Evolutionary conservation across 2,113 vertebrate species (phyloP).

Genomic region (Ciconia stormi): DNA sequence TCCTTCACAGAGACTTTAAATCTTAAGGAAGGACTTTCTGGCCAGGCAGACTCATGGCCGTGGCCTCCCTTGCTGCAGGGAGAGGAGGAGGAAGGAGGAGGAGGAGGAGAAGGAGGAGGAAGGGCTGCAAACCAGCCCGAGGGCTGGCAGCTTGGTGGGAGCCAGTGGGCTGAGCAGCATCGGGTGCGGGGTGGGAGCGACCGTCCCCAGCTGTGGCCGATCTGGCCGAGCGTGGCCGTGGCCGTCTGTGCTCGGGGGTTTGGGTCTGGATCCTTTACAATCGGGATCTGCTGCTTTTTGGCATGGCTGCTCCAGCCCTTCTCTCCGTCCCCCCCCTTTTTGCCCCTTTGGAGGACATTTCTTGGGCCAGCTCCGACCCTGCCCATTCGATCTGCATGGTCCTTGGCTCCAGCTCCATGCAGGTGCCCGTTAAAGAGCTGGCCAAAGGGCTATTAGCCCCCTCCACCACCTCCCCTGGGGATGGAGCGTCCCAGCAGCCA

Average conservation of each 20-base stretch:
- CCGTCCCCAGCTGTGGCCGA: accelerated
- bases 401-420: not conserved
- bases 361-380: accelerated
- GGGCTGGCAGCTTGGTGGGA: not conserved
- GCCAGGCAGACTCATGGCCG: not conserved
- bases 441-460: not conserved
- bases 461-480: too few relatives aligned
- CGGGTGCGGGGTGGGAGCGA: not conserved
- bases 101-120: not conserved
- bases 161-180: accelerated
- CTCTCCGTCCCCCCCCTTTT: accelerated
- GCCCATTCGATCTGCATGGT: not conserved
- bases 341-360: not conserved
- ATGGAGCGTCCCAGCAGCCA: not conserved
- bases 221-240: accelerated
- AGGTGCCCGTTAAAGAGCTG: too few relatives aligned
- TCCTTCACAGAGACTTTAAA: accelerated
- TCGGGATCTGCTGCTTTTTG: not conserved
- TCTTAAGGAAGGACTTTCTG: accelerated
- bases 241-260: not conserved
- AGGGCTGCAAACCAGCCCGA: not conserved
- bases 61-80: accelerated
- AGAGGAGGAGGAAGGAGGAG: not conserved
- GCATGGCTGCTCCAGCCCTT: not conserved
- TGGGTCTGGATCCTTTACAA: not conserved